Percentiles rank a stretch among this genome's conserved stretches.
phyloP scores from a whole-genome alignment of 2,113 vertebrate genomes.

The Mastomys natalensis region DNA sequence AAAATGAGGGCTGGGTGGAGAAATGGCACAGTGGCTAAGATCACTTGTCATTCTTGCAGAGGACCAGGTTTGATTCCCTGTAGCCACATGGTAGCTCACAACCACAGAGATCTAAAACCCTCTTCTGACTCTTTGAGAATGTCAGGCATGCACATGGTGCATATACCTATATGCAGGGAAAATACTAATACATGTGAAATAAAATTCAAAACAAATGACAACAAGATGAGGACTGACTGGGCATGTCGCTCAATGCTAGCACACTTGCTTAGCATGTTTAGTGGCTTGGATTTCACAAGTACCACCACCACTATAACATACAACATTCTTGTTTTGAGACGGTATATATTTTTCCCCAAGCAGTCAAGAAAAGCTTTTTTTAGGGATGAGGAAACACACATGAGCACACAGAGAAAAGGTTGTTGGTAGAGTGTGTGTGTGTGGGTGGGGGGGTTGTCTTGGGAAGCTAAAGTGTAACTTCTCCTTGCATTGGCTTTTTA shows the following conservation, averaged over 20 bases:
- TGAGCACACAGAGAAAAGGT: neutral
- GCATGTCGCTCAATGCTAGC: neutral
- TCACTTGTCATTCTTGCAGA: neutral
- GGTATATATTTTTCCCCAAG: neutral
- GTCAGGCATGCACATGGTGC: neutral
- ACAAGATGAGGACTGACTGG: neutral
- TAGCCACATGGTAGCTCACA: neutral
- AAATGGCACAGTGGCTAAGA: neutral
- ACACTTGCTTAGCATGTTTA: neutral
- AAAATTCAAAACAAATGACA: neutral
- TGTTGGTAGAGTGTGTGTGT: neutral
- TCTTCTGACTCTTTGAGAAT: neutral
- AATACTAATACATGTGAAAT: neutral
- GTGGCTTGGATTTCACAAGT: neutral
- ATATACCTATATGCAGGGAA: neutral
- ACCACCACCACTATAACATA: neutral
- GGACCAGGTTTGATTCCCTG: neutral
- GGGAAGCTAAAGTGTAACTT: neutral
- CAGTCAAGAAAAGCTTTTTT: neutral
- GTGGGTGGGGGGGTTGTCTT: neutral
- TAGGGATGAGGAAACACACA: neutral
- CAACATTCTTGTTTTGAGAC: neutral
- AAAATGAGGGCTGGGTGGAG: neutral
- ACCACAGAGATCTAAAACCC: too few species aligned
- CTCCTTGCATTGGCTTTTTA: neutral